These are phyloP conservation scores for Hirtodrosophila duncani DNA, from an alignment of 2,888 invertebrate species.

Conservation along the genomic window DNA sequence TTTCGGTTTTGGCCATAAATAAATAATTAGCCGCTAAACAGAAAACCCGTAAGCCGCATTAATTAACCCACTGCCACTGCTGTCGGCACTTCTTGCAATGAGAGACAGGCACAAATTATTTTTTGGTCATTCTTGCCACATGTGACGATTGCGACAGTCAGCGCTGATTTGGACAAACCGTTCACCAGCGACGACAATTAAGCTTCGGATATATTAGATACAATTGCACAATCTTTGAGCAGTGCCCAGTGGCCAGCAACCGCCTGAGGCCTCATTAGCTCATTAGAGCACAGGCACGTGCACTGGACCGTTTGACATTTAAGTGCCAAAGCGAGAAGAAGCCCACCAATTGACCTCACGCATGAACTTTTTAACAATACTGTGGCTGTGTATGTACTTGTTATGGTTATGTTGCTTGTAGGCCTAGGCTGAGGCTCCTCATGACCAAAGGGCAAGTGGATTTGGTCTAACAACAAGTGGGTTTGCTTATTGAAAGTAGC, in stretches of 20 bases:
- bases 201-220: slow-evolving; percentile 2
- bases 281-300: slow-evolving; percentile 62
- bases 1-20: slow-evolving; percentile 9
- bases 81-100: slow-evolving; percentile 12
- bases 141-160: slow-evolving; percentile 33
- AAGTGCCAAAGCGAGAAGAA: no score
- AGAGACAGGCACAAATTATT: slow-evolving; percentile 53
- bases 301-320: slow-evolving; percentile 61
- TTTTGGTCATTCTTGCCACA: slow-evolving; percentile 67
- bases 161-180: slow-evolving; percentile 12
- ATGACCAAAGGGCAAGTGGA: no score
- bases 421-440: no score
- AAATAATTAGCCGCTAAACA: slow-evolving; percentile 12
- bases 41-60: slow-evolving; percentile 21
- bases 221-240: slow-evolving; percentile 32
- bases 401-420: no score
- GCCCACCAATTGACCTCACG: slow-evolving; percentile 50
- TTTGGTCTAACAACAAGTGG: no score
- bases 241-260: slow-evolving; percentile 6
- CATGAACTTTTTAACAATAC: slow-evolving; percentile 23
- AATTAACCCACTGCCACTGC: slow-evolving; percentile 17
- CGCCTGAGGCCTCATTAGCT: slow-evolving; percentile 20
- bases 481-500: no score
- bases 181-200: slow-evolving; percentile 30
- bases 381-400: no score